Percentiles rank a stretch among this genome's conserved stretches.
These are phyloP conservation scores for Nasua narica DNA, from an alignment of 2,797 vertebrate genomes.

Conservation along the genomic window DNA sequence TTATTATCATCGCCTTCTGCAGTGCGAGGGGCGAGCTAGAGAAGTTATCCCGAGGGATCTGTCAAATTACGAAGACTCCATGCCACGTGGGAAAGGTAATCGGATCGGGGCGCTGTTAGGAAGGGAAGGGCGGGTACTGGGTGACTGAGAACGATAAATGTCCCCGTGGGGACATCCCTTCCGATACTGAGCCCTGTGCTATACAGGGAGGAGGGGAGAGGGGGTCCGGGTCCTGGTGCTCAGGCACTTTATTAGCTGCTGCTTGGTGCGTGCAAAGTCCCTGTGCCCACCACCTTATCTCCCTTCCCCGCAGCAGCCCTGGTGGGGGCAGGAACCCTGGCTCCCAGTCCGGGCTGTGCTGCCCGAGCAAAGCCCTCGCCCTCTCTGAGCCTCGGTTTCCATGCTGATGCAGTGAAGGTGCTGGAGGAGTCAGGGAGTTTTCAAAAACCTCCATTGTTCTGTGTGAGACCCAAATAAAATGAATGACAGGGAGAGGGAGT, in stretches of 20 bases:
- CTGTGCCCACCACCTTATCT: too few species aligned
- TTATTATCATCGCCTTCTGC: neutral
- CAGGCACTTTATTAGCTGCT: neutral
- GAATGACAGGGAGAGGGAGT: neutral
- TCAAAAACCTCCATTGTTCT: neutral
- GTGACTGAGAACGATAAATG: neutral
- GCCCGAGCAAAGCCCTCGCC: neutral
- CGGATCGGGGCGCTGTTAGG: neutral
- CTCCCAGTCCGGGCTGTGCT: neutral
- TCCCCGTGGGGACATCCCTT: neutral
- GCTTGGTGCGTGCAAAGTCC: neutral
- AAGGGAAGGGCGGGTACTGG: neutral
- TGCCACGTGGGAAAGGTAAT: neutral
- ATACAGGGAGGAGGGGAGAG: fast-evolving
- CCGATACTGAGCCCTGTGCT: neutral
- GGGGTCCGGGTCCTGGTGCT: neutral
- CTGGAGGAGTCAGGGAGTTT: neutral
- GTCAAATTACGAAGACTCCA: neutral
- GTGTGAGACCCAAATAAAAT: neutral
- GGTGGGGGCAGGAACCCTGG: neutral
- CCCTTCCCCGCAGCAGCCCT: fast-evolving
- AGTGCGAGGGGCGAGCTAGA: neutral
- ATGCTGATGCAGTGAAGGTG: neutral
- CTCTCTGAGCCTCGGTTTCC: neutral
- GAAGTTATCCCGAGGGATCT: neutral